Evolutionary conservation across 2,888 invertebrate species (phyloP).

Genomic region (Macrophya alboannulata): DNA sequence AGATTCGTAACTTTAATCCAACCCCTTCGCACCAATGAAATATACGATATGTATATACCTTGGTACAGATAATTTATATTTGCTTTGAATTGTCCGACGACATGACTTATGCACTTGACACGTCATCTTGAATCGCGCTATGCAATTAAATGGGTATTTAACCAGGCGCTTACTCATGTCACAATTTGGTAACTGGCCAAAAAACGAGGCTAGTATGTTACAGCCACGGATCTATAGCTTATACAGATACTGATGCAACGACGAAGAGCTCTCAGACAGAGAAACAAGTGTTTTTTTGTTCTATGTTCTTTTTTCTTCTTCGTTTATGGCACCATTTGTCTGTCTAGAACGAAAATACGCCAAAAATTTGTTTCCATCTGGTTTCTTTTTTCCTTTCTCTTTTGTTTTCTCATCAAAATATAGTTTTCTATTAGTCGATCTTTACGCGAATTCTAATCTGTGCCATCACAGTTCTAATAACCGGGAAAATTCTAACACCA

Average conservation of each 20-base stretch:
- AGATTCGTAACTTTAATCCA: no score
- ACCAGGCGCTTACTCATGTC: slow-evolving; percentile 46
- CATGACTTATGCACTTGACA: slow-evolving; percentile 33
- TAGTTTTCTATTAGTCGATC: neutral
- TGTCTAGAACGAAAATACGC: neutral
- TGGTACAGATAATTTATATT: neutral
- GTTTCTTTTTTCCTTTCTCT: neutral
- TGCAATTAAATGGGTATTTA: slow-evolving; percentile 52
- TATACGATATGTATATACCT: no score
- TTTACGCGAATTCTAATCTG: neutral
- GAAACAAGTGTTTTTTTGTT: slow-evolving; percentile 36
- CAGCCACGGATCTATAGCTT: neutral
- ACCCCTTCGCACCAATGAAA: no score
- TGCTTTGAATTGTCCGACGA: neutral
- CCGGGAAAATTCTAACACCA: no score
- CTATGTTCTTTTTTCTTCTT: neutral
- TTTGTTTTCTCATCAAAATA: neutral
- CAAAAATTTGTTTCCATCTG: neutral
- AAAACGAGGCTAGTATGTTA: neutral
- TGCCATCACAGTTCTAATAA: no score
- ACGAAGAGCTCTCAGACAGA: neutral
- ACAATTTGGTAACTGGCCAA: slow-evolving; percentile 51
- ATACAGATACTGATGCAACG: slow-evolving; percentile 5
- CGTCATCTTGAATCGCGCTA: slow-evolving; percentile 11
- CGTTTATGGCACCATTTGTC: slow-evolving; percentile 14